A percentile compares a stretch with the other conserved stretches of the same genome.
These are phyloP conservation scores for Drepana arcuata DNA, from an alignment of 1,140 invertebrate species.

Conservation along the genomic window DNA sequence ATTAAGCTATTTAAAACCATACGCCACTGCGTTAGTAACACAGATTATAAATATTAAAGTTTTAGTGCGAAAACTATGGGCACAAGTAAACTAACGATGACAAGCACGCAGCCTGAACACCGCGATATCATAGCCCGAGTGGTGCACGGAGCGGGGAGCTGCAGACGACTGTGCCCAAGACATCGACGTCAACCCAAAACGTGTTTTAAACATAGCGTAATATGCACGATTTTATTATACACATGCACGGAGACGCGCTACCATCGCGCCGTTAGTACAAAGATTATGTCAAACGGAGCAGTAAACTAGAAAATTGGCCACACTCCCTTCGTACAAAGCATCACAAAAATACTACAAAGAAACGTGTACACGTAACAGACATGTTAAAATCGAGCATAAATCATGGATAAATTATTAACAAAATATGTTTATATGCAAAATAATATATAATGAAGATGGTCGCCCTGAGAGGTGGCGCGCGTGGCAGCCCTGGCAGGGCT, in stretches of 20 bases:
- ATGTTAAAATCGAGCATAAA: slow-evolving; percentile 38
- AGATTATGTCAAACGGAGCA: no score
- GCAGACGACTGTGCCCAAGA: not conserved
- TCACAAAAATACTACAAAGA: slow-evolving; percentile 50
- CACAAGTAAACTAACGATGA: slow-evolving; percentile 10
- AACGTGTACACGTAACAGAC: slow-evolving; percentile 29
- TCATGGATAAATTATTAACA: slow-evolving; percentile 49
- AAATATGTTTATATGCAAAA: slow-evolving; percentile 54
- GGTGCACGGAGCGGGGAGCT: not conserved
- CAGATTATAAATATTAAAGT: slow-evolving; percentile 6
- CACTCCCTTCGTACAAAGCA: slow-evolving; percentile 36
- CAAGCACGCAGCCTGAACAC: not conserved
- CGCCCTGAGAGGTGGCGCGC: slow-evolving; percentile 9
- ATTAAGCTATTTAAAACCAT: slow-evolving; percentile 12
- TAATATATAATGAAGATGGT: slow-evolving; percentile 31
- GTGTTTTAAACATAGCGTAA: slow-evolving; percentile 1
- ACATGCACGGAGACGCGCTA: no score
- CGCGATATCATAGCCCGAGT: slow-evolving; percentile 7
- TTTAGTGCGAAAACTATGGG: slow-evolving; percentile 17
- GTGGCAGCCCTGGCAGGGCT: slow-evolving; percentile 1
- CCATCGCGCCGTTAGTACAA: no score
- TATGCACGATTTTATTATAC: slow-evolving; percentile 23
- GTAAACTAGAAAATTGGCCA: no score
- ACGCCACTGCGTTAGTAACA: slow-evolving; percentile 9
- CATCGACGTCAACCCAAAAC: not conserved